Conservation (phyloP, 2,113 vertebrate genomes). For the human region DNA sequence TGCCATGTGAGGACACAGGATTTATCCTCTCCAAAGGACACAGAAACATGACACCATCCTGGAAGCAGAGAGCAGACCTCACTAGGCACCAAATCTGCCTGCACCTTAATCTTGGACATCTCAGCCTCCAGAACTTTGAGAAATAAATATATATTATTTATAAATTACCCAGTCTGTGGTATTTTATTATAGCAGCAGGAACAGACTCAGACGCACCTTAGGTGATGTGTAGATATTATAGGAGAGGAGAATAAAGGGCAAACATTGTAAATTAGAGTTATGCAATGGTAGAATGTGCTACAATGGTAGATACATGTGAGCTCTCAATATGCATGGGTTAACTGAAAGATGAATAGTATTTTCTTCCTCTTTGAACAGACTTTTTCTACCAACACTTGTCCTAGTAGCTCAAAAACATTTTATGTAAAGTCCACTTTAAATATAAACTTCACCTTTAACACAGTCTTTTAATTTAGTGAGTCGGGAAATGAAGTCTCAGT, state of each 20-base stretch:
- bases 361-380: background rate
- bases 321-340: background rate
- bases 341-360: background rate
- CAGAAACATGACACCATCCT: background rate
- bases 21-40: background rate
- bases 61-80: background rate
- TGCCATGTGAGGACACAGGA: background rate
- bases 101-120: background rate
- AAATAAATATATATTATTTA: background rate
- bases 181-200: background rate
- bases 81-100: background rate
- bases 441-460: conserved; percentile 24
- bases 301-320: background rate
- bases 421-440: background rate
- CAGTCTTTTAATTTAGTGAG: conserved; percentile 16
- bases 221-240: background rate
- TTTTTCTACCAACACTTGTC: background rate
- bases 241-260: background rate
- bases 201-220: background rate
- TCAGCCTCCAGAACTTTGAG: background rate
- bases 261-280: background rate
- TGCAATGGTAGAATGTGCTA: background rate
- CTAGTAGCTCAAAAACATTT: background rate
- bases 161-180: background rate
- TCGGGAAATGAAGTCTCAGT: conserved; percentile 29